These are phyloP conservation scores for Drymodes brunneopygia DNA, from an alignment of 2,113 vertebrate species.

Conservation along the genomic window DNA sequence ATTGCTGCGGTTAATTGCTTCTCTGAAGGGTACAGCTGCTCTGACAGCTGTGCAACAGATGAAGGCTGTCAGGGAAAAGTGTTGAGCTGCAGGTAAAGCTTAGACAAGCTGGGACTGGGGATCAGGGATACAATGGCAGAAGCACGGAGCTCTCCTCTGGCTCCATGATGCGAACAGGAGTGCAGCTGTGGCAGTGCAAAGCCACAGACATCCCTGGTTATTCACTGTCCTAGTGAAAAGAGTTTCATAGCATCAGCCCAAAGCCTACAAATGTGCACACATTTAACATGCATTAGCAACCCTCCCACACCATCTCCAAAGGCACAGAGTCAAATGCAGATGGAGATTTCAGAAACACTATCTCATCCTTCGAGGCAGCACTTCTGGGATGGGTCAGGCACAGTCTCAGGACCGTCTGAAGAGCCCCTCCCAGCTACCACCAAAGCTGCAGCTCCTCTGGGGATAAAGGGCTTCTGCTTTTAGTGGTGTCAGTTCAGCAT, in stretches of 20 bases:
- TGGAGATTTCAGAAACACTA: neutral
- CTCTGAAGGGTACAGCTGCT: neutral
- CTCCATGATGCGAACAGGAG: neutral
- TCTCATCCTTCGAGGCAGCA: neutral
- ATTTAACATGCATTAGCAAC: neutral
- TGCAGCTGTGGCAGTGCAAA: neutral
- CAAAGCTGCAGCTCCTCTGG: neutral
- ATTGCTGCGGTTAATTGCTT: neutral
- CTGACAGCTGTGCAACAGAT: neutral
- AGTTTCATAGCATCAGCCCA: neutral
- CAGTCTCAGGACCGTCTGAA: neutral
- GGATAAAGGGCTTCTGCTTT: neutral
- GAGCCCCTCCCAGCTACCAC: neutral
- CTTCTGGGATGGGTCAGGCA: neutral
- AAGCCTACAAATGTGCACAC: neutral
- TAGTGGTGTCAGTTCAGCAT: neutral
- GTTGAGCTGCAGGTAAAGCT: neutral
- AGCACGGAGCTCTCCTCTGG: neutral
- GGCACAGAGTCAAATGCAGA: neutral
- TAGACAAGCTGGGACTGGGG: neutral
- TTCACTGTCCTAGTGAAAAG: neutral
- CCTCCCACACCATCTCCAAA: neutral
- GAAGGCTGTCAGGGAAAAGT: neutral
- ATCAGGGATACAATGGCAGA: neutral
- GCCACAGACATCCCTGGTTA: neutral